A percentile compares a stretch with the other conserved stretches of the same genome.
phyloP scores from a whole-genome alignment of 2,113 vertebrate genomes.

The Poeciliopsis turrubarensis region DNA sequence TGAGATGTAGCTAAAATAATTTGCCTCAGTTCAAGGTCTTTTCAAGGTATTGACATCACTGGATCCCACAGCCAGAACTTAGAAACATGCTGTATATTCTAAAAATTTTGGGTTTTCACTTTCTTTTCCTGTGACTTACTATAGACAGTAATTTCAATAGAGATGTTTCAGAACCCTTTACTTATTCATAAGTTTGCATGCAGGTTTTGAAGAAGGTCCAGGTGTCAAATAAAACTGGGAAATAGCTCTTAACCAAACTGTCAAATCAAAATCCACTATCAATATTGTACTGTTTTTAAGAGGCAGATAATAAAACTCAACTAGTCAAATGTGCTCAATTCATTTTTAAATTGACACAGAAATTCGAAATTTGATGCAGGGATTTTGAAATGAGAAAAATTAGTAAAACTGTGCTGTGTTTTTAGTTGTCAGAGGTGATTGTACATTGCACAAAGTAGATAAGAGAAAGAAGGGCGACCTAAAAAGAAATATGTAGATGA shows the following conservation, averaged over 20 bases:
- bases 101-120: neutral
- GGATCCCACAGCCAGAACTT: neutral
- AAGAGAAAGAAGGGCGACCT: neutral
- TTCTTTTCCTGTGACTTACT: neutral
- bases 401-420: too few relatives aligned
- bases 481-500: too few relatives aligned
- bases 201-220: neutral
- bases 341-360: neutral
- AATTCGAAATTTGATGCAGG: neutral
- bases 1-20: neutral
- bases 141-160: too few relatives aligned
- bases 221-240: too few relatives aligned
- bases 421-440: too few relatives aligned
- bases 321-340: neutral
- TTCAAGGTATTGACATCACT: neutral
- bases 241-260: too few relatives aligned
- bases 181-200: neutral
- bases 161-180: too few relatives aligned
- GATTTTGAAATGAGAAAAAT: neutral
- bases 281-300: neutral
- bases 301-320: neutral
- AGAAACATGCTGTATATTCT: too few relatives aligned
- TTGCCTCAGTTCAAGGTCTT: neutral
- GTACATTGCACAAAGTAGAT: too few relatives aligned
- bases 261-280: neutral